Percentiles rank a stretch among this genome's conserved stretches.
phyloP scores from a whole-genome alignment of 2,113 vertebrate species.

The Scytalopus superciliaris region DNA sequence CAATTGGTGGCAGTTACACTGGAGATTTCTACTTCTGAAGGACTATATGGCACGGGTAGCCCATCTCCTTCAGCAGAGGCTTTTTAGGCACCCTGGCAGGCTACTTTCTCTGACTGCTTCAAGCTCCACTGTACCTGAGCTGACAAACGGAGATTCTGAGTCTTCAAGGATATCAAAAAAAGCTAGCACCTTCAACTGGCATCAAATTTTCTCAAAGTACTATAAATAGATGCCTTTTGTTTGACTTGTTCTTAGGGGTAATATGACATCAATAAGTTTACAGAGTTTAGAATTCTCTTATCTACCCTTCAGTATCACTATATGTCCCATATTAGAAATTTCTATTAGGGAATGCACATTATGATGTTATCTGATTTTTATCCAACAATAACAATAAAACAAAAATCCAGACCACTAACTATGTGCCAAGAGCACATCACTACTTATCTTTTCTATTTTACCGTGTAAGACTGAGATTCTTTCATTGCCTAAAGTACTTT shows the following conservation, averaged over 20 bases:
- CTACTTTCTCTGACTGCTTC: neutral
- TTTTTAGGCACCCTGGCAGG: neutral
- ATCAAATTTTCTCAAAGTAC: neutral
- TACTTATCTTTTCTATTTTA: constrained; percentile 38
- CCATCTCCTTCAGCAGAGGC: neutral
- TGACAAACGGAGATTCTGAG: neutral
- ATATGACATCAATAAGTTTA: neutral
- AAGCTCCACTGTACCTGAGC: neutral
- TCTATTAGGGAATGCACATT: neutral
- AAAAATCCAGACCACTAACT: neutral
- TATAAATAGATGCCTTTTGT: neutral
- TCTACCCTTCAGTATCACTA: neutral
- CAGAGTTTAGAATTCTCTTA: neutral
- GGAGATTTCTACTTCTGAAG: neutral
- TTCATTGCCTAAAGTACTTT: constrained; percentile 33
- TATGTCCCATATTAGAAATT: neutral
- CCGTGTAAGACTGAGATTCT: neutral
- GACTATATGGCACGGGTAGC: neutral
- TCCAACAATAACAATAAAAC: neutral
- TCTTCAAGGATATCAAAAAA: neutral
- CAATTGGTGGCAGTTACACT: neutral
- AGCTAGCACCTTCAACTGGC: neutral
- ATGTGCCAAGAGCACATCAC: neutral
- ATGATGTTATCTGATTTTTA: neutral
- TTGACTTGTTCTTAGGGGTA: neutral